These are phyloP conservation scores for Xiphorhynchus elegans DNA, from an alignment of 2,113 vertebrate species.

Conservation along the genomic window DNA sequence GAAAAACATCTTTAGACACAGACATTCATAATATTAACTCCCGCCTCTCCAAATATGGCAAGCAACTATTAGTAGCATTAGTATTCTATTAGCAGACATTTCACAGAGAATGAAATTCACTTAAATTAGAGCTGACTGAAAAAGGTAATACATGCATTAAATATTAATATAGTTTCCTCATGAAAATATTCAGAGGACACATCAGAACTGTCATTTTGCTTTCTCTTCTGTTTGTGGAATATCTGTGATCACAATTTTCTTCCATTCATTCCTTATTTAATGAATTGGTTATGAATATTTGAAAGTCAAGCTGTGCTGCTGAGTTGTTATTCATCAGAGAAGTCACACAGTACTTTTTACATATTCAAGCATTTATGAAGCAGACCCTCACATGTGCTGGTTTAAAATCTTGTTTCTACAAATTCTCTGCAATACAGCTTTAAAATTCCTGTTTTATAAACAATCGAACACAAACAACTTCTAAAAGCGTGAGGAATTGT, in stretches of 20 bases:
- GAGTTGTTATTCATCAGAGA: slow-evolving; percentile 41
- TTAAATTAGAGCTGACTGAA: slow-evolving; percentile 26
- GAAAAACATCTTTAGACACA: slow-evolving; percentile 55
- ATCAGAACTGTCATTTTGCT: slow-evolving; percentile 41
- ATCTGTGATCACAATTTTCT: slow-evolving; percentile 42
- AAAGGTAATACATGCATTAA: slow-evolving; percentile 32
- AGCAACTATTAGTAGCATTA: slow-evolving; percentile 19
- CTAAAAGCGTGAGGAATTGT: neutral
- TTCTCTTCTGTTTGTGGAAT: slow-evolving; percentile 50
- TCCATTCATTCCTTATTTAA: slow-evolving; percentile 56
- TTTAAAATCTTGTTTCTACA: slow-evolving; percentile 10
- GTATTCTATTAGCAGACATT: slow-evolving; percentile 30
- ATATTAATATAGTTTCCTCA: slow-evolving; percentile 45
- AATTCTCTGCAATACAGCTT: neutral
- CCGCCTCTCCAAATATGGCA: slow-evolving; percentile 11
- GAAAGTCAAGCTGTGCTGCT: slow-evolving; percentile 55
- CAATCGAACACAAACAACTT: neutral
- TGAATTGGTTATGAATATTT: slow-evolving; percentile 62
- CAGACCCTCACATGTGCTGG: neutral
- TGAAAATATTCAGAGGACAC: slow-evolving; percentile 53
- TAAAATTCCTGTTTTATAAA: neutral
- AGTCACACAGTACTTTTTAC: neutral
- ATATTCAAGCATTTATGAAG: slow-evolving; percentile 28
- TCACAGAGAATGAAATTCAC: neutral
- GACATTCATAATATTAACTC: slow-evolving; percentile 5